These are phyloP conservation scores for Drosophila nr. perissopoda DNA, from an alignment of 2,888 invertebrate genomes.

Conservation along the genomic window DNA sequence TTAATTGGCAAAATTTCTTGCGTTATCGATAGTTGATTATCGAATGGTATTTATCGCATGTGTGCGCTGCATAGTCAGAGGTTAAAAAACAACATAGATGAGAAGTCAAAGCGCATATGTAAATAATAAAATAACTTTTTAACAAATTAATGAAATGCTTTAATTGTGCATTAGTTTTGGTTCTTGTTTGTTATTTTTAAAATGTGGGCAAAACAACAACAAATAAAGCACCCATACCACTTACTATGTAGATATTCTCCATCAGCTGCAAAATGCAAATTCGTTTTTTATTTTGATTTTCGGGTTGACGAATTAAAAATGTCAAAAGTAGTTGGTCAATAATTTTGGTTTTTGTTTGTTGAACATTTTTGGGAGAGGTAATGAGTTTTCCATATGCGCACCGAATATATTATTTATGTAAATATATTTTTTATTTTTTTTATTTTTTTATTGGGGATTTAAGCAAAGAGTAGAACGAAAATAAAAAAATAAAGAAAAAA, in stretches of 20 bases:
- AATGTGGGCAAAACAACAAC: conserved; percentile 70
- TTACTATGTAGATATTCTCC: conserved; percentile 85
- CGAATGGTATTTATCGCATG: conserved; percentile 2
- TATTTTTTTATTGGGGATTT: conserved; percentile 22
- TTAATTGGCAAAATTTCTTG: conserved; percentile 6
- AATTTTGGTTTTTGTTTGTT: conserved; percentile 32
- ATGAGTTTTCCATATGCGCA: conserved; percentile 72
- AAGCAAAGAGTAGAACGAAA: conserved; percentile 58
- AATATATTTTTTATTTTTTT: conserved; percentile 35
- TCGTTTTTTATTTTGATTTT: conserved; percentile 54
- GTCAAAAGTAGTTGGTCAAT: conserved; percentile 57
- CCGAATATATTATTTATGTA: conserved; percentile 54
- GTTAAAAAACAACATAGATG: conserved; percentile 29
- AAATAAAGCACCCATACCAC: conserved; percentile 85
- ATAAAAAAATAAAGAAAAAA: conserved; percentile 52
- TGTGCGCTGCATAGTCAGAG: conserved; percentile 25
- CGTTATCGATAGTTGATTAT: conserved; percentile 9
- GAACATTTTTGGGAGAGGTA: conserved; percentile 35
- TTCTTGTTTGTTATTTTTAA: conserved; percentile 4
- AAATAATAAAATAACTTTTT: conserved; percentile 38
- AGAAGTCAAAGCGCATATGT: conserved; percentile 45
- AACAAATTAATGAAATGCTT: conserved; percentile 53
- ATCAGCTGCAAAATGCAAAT: conserved; percentile 83
- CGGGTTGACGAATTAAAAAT: conserved; percentile 32
- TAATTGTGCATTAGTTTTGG: conserved; percentile 47